Conservation (phyloP, 2,797 vertebrate species). For the Cygnus olor region DNA sequence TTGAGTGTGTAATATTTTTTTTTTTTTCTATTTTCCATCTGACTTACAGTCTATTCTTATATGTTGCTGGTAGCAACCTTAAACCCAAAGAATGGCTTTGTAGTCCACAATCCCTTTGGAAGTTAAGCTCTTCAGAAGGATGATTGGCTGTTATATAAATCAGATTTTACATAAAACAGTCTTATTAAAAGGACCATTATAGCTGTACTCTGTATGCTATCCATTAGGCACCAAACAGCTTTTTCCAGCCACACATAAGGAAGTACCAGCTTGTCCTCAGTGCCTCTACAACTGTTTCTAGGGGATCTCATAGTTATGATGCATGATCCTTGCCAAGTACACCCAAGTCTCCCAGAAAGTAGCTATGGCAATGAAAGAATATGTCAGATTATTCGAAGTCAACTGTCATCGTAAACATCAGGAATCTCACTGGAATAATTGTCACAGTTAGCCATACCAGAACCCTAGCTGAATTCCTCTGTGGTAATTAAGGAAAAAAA, state of each 20-base stretch:
- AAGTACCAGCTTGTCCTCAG: not conserved
- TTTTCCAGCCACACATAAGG: not conserved
- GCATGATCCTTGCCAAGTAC: not conserved
- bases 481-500: not conserved
- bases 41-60: slow-evolving; percentile 40
- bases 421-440: not conserved
- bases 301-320: not conserved
- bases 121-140: slow-evolving; percentile 31
- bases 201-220: not conserved
- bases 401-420: not conserved
- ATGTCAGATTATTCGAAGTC: slow-evolving; percentile 2
- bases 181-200: slow-evolving; percentile 26
- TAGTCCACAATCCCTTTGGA: slow-evolving; percentile 1
- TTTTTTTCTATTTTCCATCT: not conserved
- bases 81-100: slow-evolving; percentile 48
- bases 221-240: not conserved
- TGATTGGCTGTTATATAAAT: slow-evolving; percentile 7
- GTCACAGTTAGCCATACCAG: not conserved
- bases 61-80: slow-evolving; percentile 60
- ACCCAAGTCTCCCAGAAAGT: not conserved
- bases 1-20: not conserved
- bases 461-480: not conserved
- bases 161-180: slow-evolving; percentile 45
- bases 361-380: slow-evolving; percentile 26
- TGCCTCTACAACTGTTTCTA: slow-evolving; percentile 11